A percentile compares a stretch with the other conserved stretches of the same genome.
Evolutionary conservation across 2,797 vertebrate species (phyloP).

Genomic region (Siniperca undulata): DNA sequence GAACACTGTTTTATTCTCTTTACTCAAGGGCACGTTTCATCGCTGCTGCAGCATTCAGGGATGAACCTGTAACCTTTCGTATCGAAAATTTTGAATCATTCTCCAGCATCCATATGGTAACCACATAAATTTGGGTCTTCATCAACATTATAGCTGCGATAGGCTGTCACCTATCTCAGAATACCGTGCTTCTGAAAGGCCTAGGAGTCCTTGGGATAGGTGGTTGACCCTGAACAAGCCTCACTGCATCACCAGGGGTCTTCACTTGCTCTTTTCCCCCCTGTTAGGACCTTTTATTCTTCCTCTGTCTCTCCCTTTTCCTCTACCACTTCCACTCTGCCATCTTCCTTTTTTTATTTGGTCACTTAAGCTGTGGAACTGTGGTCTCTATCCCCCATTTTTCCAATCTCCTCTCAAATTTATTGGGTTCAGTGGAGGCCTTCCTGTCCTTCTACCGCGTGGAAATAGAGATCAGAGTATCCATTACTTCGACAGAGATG

Average conservation of each 20-base stretch:
- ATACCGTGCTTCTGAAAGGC: conserved; percentile 75
- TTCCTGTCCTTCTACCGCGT: conserved; percentile 89
- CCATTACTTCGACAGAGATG: conserved; percentile 91
- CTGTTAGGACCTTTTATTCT: conserved; percentile 76
- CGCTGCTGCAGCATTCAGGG: conserved; percentile 49
- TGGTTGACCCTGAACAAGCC: conserved; percentile 80
- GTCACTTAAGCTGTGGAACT: conserved; percentile 87
- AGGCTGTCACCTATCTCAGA: conserved; percentile 77
- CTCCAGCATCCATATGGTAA: conserved; percentile 80
- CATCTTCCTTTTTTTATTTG: conserved; percentile 87
- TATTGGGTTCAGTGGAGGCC: conserved; percentile 92
- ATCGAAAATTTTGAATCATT: conserved; percentile 76
- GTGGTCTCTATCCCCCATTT: conserved; percentile 87
- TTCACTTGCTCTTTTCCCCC: conserved; percentile 69
- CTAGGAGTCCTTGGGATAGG: conserved; percentile 79
- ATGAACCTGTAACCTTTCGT: conserved; percentile 77
- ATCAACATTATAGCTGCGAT: conserved; percentile 82
- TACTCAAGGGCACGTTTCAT: conserved; percentile 74
- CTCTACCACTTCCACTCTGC: conserved; percentile 74
- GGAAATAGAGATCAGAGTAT: conserved; percentile 92
- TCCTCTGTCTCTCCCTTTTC: conserved; percentile 71
- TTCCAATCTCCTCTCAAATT: conserved; percentile 91
- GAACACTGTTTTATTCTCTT: conserved; percentile 66
- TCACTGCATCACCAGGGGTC: conserved; percentile 78
- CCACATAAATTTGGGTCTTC: conserved; percentile 85